Base-by-base conservation (phyloP, 2,113 vertebrate species). In the Poeciliopsis occidentalis region DNA sequence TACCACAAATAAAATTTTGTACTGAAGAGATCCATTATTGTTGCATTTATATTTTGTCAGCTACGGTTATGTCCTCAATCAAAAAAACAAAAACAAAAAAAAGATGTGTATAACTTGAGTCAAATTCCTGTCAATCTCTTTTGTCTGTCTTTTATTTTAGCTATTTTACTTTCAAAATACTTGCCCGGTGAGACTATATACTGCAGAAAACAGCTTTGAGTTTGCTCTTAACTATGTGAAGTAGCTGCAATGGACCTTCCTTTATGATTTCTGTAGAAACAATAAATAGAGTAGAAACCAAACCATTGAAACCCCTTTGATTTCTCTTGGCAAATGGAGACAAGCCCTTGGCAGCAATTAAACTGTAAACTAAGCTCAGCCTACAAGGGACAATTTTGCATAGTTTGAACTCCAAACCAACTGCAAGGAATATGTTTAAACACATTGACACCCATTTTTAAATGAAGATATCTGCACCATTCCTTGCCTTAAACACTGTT, bases 261-360 rank as follows among this genome's bases (percentile, higher is more conserved):
- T 82, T 73, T 79, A 75, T 83, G 76, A 87, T 92, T 93, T 93
- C 93, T 91, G 91, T 91, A 88, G 87, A 92, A 93, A 93, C 85
- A 77, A 86, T 86, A 91, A 60, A 84, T 85, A 60, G n/a, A 24
- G 68, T 54, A 79, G 64, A 72, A 79, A 67, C 86, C 60, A 80
- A 66, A 89, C 77, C 75, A 86, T 77, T 83, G 89, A 87, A 84
- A 87, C 91, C 67, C 87, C 63, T 73, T 82, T 93, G 69, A 91
- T 92, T 94, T 88, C 83, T 86, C 66, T 83, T 71, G 90, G 88
- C 32, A 44, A 79, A 54, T 76, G 71, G 85, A 85, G 68, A 78
- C 78, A 39, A 85, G 80, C 34, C 70, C 54, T 60, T 63, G 87
- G 91, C 91, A 92, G 88, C 89, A 92, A 90, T 76, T 91, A 88